Evolutionary conservation across 2,888 invertebrate species (phyloP).

Genomic region (Oxycera nigricornis): DNA sequence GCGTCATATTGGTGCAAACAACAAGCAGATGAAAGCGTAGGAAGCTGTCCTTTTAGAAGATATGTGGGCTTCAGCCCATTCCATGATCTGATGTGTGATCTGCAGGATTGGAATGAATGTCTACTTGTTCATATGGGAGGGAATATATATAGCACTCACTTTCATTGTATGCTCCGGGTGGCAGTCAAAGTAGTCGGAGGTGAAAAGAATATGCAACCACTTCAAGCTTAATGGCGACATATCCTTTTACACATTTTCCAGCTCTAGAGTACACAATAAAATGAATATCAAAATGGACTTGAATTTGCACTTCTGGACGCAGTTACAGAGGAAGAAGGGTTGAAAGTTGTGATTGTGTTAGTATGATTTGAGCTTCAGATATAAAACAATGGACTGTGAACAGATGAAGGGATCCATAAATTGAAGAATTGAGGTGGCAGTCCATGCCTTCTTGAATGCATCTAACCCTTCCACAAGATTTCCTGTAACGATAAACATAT

Average conservation of each 20-base stretch:
- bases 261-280: neutral
- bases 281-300: slow-evolving; percentile 1
- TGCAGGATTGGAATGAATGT: too few species aligned
- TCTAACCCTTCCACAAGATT: slow-evolving; percentile 51
- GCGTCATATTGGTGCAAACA: neutral
- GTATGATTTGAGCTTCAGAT: slow-evolving; percentile 5
- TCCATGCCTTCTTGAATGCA: slow-evolving; percentile 1
- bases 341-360: too few species aligned
- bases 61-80: too few species aligned
- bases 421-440: neutral
- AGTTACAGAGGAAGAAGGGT: too few species aligned
- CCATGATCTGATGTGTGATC: too few species aligned
- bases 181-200: too few species aligned
- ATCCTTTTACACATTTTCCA: neutral
- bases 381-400: slow-evolving; percentile 2
- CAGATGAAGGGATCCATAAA: neutral
- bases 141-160: too few species aligned
- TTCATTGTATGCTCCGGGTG: too few species aligned
- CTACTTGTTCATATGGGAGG: too few species aligned
- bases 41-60: neutral
- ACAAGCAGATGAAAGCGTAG: too few species aligned
- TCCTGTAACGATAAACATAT: slow-evolving; percentile 59
- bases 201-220: neutral
- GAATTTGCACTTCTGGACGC: slow-evolving; percentile 17
- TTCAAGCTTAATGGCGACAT: neutral